Evolutionary conservation across 2,888 invertebrate species (phyloP).

Genomic region (Apotomis betuletana): DNA sequence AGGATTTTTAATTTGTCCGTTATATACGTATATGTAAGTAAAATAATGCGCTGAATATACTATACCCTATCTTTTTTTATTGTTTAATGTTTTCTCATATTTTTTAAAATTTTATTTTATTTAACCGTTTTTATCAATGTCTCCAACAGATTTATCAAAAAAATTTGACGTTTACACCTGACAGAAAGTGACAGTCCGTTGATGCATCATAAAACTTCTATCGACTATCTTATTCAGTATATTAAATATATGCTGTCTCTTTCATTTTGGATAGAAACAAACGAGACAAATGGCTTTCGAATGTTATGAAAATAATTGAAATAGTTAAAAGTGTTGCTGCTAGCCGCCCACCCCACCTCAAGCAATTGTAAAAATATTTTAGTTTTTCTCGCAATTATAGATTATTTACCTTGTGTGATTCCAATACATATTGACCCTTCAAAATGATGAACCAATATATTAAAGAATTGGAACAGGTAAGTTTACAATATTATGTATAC

Average conservation of each 20-base stretch:
- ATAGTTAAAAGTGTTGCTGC: not conserved
- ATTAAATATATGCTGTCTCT: not conserved
- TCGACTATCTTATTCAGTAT: not conserved
- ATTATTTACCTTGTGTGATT: not conserved
- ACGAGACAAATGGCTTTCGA: not conserved
- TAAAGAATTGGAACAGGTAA: constrained; percentile 93
- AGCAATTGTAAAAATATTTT: constrained; percentile 21
- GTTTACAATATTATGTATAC: constrained; percentile 39
- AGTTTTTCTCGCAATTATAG: not conserved
- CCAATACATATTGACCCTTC: constrained; percentile 28
- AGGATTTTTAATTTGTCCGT: too few relatives aligned
- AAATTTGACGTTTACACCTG: not conserved
- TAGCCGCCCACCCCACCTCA: constrained; percentile 2
- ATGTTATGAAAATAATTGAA: not conserved
- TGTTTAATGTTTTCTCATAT: too few relatives aligned
- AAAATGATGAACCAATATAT: constrained; percentile 95
- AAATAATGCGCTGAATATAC: too few relatives aligned
- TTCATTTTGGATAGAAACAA: constrained; percentile 1
- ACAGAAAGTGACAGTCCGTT: constrained; percentile 8
- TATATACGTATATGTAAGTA: too few relatives aligned
- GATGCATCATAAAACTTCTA: not conserved
- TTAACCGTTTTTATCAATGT: not conserved
- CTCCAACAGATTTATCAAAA: not conserved
- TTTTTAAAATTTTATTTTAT: too few relatives aligned
- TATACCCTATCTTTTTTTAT: too few relatives aligned